A percentile compares a stretch with the other conserved stretches of the same genome.
phyloP scores from a whole-genome alignment of 2,113 vertebrate genomes.

The Alouatta palliata region DNA sequence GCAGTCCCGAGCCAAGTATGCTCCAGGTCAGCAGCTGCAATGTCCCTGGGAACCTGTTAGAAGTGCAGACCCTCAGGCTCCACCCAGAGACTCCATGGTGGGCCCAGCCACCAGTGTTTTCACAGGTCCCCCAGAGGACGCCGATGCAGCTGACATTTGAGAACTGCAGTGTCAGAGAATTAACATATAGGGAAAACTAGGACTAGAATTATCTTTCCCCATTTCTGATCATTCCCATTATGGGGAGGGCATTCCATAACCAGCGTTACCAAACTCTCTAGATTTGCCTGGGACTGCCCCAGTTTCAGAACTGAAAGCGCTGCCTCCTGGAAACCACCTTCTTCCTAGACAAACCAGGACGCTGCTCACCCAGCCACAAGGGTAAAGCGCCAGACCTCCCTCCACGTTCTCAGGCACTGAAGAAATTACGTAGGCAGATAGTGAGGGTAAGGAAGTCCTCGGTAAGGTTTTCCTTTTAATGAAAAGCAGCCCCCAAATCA shows the following conservation, averaged over 20 bases:
- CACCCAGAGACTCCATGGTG: neutral
- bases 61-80: neutral
- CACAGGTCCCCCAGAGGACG: fast-evolving
- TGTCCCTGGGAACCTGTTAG: neutral
- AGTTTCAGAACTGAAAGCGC: neutral
- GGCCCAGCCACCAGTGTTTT: neutral
- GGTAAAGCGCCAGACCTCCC: neutral
- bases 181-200: neutral
- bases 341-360: neutral
- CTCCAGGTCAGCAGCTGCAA: neutral
- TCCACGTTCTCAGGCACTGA: neutral
- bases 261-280: neutral
- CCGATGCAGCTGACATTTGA: neutral
- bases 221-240: neutral
- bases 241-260: neutral
- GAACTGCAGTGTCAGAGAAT: neutral
- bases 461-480: no score
- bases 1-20: neutral
- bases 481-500: no score
- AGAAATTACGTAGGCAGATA: no score
- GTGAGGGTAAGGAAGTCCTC: no score
- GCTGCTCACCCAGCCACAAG: neutral
- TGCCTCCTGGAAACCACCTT: neutral
- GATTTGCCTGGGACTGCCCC: neutral
- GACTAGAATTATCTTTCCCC: neutral